Evolutionary conservation across 1,140 invertebrate species (phyloP), one percentile per base, ranked within the genome.

Genomic region (Drosophila baimaii): DNA sequence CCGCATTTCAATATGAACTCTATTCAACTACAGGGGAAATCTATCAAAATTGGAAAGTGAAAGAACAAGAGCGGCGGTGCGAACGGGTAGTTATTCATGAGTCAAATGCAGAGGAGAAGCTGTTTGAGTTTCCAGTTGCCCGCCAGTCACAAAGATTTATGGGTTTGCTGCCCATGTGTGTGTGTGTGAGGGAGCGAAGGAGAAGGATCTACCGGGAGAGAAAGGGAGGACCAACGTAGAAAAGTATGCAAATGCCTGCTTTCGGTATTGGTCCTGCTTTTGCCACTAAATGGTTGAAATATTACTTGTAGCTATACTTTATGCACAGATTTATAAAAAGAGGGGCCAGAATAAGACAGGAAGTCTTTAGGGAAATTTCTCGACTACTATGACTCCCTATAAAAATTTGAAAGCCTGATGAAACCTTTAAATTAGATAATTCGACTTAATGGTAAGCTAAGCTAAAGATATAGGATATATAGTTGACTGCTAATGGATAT

Each of bases 281-380:
- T 58, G 37, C 63, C 64, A 62, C 56, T 59, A 77, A 77, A 77
- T 70, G 74, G 64, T 70, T 78, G 74, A 78, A 78, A 78, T 78
- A 78, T 78, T 78, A 77, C 74, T 62, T 78, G 74, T 77, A 78
- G 74, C 75, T 54, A 71, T 78, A 71, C 77, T 71, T 78, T 78
- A 78, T 78, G 75, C 74, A 55, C 65, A 77, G 75, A 78, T 78
- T 78, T 71, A 52, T 35, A 58, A 35, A 63, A 55, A 25, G 44
- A 43, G 37, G 3, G 12, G 9, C 13, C 6, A 13, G 17, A 10
- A 44, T 29, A 37, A 19, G 21, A 54, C 0, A 19, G 12, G 10
- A 13, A 8, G n/a, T 3, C 2, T 15, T 6, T 7, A 2, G 2
- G 23, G 5, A 33, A 25, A 12, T 13, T 8, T 41, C 2, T 25